phyloP scores from a whole-genome alignment of 2,888 invertebrate genomes.

The Aphodius granarius region DNA sequence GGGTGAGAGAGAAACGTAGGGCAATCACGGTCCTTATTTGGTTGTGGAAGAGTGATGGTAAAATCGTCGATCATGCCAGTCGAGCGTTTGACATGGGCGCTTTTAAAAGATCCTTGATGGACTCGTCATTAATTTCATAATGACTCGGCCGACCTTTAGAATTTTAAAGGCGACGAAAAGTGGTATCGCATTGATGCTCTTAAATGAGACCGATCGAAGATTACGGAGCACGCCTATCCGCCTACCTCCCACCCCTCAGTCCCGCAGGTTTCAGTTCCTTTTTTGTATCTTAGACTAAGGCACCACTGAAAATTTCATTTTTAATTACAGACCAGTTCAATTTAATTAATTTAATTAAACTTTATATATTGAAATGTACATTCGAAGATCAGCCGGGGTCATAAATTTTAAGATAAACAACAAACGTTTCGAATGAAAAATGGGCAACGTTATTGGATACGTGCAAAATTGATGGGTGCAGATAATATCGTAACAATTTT shows the following conservation, averaged over 20 bases:
- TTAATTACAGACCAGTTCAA: not conserved
- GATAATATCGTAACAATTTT: not conserved
- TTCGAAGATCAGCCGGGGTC: not conserved
- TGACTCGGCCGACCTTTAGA: conserved; percentile 24
- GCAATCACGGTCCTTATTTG: conserved; percentile 15
- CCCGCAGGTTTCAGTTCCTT: no score
- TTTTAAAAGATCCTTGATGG: conserved; percentile 27
- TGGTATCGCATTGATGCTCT: conserved; percentile 25
- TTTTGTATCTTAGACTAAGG: no score
- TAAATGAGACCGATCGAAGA: conserved; percentile 20
- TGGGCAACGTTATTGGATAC: not conserved
- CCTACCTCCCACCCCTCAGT: not conserved
- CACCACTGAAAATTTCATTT: not conserved
- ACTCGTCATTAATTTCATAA: conserved; percentile 29
- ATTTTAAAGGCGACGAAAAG: conserved; percentile 23
- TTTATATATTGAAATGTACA: no score
- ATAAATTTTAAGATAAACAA: not conserved
- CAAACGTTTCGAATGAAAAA: not conserved
- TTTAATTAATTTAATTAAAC: not conserved
- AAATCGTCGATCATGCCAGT: conserved; percentile 14
- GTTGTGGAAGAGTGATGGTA: conserved; percentile 12
- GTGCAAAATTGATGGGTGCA: not conserved
- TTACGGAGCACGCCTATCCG: not conserved
- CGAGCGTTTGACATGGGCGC: conserved; percentile 21
- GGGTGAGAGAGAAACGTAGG: not conserved